Percentiles rank a stretch among this genome's conserved stretches.
phyloP scores from a whole-genome alignment of 1,140 invertebrate species.

The Drosophila bocqueti region DNA sequence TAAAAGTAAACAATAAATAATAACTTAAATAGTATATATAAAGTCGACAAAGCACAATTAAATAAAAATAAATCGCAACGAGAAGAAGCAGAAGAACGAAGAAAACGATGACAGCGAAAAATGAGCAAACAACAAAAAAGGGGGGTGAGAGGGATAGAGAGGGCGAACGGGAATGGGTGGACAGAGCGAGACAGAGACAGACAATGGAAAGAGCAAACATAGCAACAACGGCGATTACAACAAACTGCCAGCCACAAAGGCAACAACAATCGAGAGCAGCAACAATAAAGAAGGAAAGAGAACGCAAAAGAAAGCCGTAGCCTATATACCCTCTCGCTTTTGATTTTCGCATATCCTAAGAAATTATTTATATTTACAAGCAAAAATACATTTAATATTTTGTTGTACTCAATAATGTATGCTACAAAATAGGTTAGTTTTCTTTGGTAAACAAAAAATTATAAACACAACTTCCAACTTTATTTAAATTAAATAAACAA shows the following conservation, averaged over 20 bases:
- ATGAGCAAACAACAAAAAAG: constrained; percentile 52
- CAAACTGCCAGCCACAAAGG: constrained; percentile 57
- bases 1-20: constrained; percentile 69
- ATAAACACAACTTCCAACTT: no score
- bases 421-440: not conserved
- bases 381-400: not conserved
- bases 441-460: no score
- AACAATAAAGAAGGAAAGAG: constrained; percentile 23
- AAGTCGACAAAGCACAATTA: constrained; percentile 69
- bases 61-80: constrained; percentile 58
- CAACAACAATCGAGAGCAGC: constrained; percentile 69
- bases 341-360: not conserved
- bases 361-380: not conserved
- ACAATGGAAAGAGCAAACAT: constrained; percentile 52
- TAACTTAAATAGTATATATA: constrained; percentile 43
- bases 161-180: not conserved
- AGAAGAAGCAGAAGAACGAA: constrained; percentile 26
- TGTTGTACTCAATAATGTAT: not conserved
- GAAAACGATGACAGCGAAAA: constrained; percentile 65
- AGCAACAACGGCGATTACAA: constrained; percentile 69
- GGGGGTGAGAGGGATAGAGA: not conserved
- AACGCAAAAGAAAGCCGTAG: not conserved
- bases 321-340: not conserved
- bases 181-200: constrained; percentile 21
- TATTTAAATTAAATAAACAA: not conserved